Evolutionary conservation across 2,113 vertebrate species (phyloP).

Genomic region (Chloropsis cyanopogon): DNA sequence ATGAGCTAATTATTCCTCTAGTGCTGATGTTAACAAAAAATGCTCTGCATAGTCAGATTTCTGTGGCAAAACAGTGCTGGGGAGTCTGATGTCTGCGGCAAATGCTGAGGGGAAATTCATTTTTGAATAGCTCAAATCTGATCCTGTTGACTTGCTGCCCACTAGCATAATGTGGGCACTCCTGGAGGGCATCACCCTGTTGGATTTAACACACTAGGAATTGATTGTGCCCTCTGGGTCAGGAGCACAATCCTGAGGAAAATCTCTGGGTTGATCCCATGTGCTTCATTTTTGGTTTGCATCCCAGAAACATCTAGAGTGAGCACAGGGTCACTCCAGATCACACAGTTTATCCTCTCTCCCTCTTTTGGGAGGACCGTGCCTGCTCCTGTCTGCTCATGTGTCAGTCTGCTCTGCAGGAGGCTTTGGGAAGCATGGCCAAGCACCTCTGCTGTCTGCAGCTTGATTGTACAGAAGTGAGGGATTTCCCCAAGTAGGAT

Average conservation of each 20-base stretch:
- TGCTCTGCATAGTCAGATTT: neutral
- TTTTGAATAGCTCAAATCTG: neutral
- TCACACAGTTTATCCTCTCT: neutral
- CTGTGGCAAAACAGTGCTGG: neutral
- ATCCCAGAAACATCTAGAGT: neutral
- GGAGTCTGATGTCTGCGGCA: neutral
- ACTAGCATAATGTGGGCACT: neutral
- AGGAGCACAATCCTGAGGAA: neutral
- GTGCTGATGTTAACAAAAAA: neutral
- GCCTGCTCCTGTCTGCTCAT: neutral
- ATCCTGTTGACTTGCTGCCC: neutral
- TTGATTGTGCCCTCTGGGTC: neutral
- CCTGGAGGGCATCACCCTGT: accelerated
- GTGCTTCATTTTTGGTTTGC: neutral
- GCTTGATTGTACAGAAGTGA: neutral
- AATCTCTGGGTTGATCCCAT: neutral
- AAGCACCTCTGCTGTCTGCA: neutral
- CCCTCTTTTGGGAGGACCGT: neutral
- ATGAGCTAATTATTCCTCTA: neutral
- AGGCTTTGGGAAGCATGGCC: neutral
- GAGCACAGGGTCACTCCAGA: neutral
- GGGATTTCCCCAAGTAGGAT: neutral
- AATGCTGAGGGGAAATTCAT: neutral
- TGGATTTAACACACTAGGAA: neutral
- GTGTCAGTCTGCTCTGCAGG: neutral